Evolutionary conservation across 2,797 vertebrate species (phyloP).

Genomic region (Lithobates sylvaticus): DNA sequence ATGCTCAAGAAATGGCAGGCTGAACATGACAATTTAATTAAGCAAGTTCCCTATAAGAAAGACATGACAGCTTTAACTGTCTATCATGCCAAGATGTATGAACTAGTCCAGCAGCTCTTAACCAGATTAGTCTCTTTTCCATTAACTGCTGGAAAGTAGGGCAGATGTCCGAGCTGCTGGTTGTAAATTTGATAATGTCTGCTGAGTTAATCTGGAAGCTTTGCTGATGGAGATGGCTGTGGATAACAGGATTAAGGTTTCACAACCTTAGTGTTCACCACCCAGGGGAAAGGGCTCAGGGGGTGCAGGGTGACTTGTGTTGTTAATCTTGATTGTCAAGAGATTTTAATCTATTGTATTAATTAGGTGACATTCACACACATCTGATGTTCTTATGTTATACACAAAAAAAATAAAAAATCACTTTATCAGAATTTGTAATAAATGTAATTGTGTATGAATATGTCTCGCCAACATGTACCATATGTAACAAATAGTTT

Average conservation of each 20-base stretch:
- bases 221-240: constrained; percentile 76
- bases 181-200: constrained; percentile 86
- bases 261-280: constrained; percentile 72
- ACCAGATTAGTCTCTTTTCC: constrained; percentile 86
- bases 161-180: constrained; percentile 90
- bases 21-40: constrained; percentile 78
- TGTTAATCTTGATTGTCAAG: constrained; percentile 80
- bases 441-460: neutral
- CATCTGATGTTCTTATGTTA: constrained; percentile 70
- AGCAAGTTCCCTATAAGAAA: constrained; percentile 70
- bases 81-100: constrained; percentile 76
- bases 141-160: constrained; percentile 84
- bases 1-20: constrained; percentile 72
- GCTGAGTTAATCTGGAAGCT: constrained; percentile 80
- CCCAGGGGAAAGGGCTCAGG: constrained; percentile 65
- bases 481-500: neutral
- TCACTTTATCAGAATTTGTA: neutral
- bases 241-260: constrained; percentile 88
- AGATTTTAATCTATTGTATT: constrained; percentile 78
- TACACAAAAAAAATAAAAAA: neutral
- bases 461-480: neutral
- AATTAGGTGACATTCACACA: constrained; percentile 74
- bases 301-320: constrained; percentile 73
- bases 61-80: constrained; percentile 80
- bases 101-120: constrained; percentile 80